Base-by-base conservation (phyloP, 2,113 vertebrate genomes). In the Natator depressus region DNA sequence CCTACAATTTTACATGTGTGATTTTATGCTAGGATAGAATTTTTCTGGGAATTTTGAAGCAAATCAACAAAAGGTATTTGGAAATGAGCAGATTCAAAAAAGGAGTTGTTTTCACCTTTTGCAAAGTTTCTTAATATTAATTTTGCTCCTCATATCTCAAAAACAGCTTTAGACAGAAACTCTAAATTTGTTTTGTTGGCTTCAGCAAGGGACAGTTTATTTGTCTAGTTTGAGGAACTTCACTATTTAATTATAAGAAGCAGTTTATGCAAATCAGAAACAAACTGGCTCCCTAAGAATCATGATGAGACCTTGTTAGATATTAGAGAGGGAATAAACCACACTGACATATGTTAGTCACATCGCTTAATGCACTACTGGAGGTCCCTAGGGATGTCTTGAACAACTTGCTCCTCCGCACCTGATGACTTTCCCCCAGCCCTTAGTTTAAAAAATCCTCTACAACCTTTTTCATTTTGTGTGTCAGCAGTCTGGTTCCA, bases 301-400 rank as follows among this genome's bases (percentile, higher is more conserved):
- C 35, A 79, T 50, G 57, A 88, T 29, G 35, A 95, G 87, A 83
- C 88, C 12, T 80, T 85, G 25, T 79, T 87, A 75, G 10, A 38
- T 25, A 65, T 90, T 42, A 42, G 79, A 93, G 91, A 89, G 86
- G 81, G 88, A 85, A 91, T 31, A 93, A 91, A 93, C n/a, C 89
- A 82, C 85, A 91, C 20, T 59, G 3, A 13, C 59, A 89, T 62
- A 62, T 51, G 69, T 24, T 85, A 85, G 38, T 81, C 42, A 42
- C 13, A 8, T 65, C 81, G 20, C 69, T 93, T 84, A 65, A 87
- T 79, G 69, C 25, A 25, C 31, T 81, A 49, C 75, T 85, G 49
- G 90, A 93, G 80, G 65, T 91, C 24, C 24, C 92, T 47, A 62
- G 59, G 12, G 29, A 62, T 62, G 59, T 31, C 59, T 27, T 62